Evolutionary conservation across 2,888 invertebrate species (phyloP).

Genomic region (Patella caerulea): DNA sequence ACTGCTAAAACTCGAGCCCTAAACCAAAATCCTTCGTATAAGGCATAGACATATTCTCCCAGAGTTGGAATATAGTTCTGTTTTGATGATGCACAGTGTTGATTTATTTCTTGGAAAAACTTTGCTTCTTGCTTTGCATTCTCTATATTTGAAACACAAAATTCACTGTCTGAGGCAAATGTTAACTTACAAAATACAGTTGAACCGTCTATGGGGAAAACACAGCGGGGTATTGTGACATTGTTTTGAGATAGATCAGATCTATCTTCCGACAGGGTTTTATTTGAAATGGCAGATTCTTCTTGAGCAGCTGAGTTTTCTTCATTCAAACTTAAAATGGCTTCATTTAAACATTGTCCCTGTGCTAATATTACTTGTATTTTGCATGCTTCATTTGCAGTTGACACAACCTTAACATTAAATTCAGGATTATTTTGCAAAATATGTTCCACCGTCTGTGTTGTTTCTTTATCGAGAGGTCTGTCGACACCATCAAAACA

Average conservation of each 20-base stretch:
- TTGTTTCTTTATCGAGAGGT: constrained; percentile 25
- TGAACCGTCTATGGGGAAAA: not conserved
- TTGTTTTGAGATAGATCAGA: not conserved
- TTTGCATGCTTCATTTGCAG: constrained; percentile 22
- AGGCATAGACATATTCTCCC: constrained; percentile 36
- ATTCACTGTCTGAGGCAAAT: not conserved
- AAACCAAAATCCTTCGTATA: constrained; percentile 40
- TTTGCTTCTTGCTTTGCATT: not conserved
- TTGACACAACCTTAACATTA: constrained; percentile 25
- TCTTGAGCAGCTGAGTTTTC: not conserved
- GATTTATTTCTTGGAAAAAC: not conserved
- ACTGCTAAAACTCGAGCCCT: constrained; percentile 36
- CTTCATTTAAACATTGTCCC: not conserved
- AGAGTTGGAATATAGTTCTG: constrained; percentile 20
- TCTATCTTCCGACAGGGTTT: too few relatives aligned
- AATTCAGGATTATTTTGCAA: constrained; percentile 34
- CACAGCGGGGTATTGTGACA: not conserved
- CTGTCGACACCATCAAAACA: constrained; percentile 36
- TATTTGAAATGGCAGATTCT: not conserved
- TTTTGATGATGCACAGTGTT: constrained; percentile 18
- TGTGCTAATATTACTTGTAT: constrained; percentile 22
- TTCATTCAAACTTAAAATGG: not conserved
- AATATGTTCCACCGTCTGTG: constrained; percentile 30
- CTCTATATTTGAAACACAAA: not conserved
- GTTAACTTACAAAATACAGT: not conserved